A percentile compares a stretch with the other conserved stretches of the same genome.
Conservation (phyloP, 1,140 invertebrate species). For the Drosophila leontia region DNA sequence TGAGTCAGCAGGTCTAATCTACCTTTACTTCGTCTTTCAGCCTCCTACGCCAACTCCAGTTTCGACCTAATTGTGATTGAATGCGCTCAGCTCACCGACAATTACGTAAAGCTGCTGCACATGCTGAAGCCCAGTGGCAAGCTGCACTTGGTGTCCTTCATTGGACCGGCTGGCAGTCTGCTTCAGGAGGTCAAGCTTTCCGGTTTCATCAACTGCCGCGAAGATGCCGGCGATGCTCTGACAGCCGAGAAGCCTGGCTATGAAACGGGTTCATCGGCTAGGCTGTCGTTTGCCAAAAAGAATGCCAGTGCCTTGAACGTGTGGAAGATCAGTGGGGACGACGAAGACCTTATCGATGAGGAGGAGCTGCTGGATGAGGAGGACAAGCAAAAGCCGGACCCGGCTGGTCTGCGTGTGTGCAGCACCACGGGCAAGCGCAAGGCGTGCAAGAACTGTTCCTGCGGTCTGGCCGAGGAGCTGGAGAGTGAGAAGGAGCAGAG, state of each 20-base stretch:
- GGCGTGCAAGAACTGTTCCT: constrained; percentile 99
- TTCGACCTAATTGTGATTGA: constrained; percentile 88
- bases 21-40: constrained; percentile 78
- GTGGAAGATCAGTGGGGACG: constrained; percentile 87
- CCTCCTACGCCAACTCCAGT: constrained; percentile 86
- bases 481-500: constrained; percentile 87
- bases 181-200: constrained; percentile 87
- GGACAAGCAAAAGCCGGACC: constrained; percentile 94
- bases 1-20: constrained; percentile 65
- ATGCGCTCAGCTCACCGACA: constrained; percentile 85
- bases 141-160: constrained; percentile 84
- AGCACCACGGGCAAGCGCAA: constrained; percentile 96
- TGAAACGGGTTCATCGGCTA: constrained; percentile 87
- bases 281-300: constrained; percentile 85
- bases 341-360: constrained; percentile 94
- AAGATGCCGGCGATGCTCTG: constrained; percentile 81
- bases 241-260: constrained; percentile 88
- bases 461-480: constrained; percentile 98
- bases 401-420: constrained; percentile 93
- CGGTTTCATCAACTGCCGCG: constrained; percentile 87
- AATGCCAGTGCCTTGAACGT: constrained; percentile 61
- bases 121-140: constrained; percentile 88
- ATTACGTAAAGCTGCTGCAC: constrained; percentile 86
- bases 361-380: constrained; percentile 95
- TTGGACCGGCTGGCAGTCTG: constrained; percentile 78